Evolutionary conservation across 1,140 invertebrate species (phyloP), one percentile per base, ranked within the genome.

Genomic region (Dryas iulia): DNA sequence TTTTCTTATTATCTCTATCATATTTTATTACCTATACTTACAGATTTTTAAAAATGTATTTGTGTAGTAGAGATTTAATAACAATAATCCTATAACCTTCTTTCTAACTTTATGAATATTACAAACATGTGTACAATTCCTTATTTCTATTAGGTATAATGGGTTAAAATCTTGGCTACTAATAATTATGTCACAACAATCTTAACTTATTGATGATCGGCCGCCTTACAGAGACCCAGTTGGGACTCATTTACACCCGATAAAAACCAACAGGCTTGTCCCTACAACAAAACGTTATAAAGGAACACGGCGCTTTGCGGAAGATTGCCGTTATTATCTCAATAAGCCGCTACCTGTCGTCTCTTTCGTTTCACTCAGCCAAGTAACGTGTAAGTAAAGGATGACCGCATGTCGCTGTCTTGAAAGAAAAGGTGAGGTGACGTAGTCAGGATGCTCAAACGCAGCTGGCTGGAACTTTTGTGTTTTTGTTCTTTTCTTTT

Each of bases 391-490:
- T 73, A 26, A 62, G 77, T 26, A 81, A 84, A 81, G 83, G 85
- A 91, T 72, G 71, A 72, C 64, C 14, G 28, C 77, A 84, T 60
- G 69, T 78, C 70, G 61, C 67, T 61, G 69, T 79, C 77, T 84
- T 87, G 79, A 84, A 86, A 83, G 79, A 76, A 78, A 84, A 87
- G 73, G 81, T 85, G 78, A 78, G 78, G 79, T 86, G 81, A 85
- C 82, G 82, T 81, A 79, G 84, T 85, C 89, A 91, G 89, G 89
- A 91, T 90, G 87, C 89, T 73, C 83, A 69, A 71, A 80, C 89
- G 89, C 89, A 91, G 89, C 89, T 91, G 89, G 87, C 78, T 89
- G 86, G 84, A 84, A 89, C 83, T 81, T 90, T 89, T 84, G 78
- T 84, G 72, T 89, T 85, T 84, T 87, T 87, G 52, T 84, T 77